Conservation (phyloP, 2,888 invertebrate genomes). For the Ceraclea dissimilis region DNA sequence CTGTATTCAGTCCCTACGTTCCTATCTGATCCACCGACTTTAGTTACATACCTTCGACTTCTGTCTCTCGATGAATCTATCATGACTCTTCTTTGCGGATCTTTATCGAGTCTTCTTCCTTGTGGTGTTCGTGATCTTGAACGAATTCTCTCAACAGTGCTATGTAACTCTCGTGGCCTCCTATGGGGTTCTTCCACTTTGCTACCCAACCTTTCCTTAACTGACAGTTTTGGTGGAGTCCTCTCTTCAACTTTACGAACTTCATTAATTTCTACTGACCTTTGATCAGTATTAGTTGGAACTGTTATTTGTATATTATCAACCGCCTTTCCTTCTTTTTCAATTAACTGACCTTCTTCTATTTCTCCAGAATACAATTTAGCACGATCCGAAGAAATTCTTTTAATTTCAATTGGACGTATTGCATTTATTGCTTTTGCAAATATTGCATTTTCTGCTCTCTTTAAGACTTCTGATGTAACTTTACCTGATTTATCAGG, state of each 20-base stretch:
- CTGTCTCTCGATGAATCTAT: constrained; percentile 37
- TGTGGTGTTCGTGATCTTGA: constrained; percentile 46
- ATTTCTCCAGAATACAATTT: constrained; percentile 54
- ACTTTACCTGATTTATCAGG: constrained; percentile 58
- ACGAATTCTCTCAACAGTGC: constrained; percentile 49
- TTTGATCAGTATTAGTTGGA: constrained; percentile 41
- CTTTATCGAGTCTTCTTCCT: constrained; percentile 29
- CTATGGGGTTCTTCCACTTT: constrained; percentile 58
- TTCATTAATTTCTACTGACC: constrained; percentile 42
- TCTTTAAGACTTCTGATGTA: constrained; percentile 80
- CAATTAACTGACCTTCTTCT: constrained; percentile 27
- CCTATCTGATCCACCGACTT: constrained; percentile 32
- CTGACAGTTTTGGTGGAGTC: constrained; percentile 56
- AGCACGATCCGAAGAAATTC: constrained; percentile 60
- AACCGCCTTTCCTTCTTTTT: constrained; percentile 32
- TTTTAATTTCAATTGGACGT: constrained; percentile 68
- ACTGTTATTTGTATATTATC: constrained; percentile 51
- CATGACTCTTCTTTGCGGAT: constrained; percentile 42
- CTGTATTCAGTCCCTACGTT: constrained; percentile 28
- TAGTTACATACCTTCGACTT: constrained; percentile 26
- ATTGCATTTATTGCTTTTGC: constrained; percentile 81
- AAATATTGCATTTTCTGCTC: constrained; percentile 88
- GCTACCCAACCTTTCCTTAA: constrained; percentile 73
- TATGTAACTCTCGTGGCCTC: constrained; percentile 43
- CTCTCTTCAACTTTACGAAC: constrained; percentile 37